Conservation (phyloP, 2,888 invertebrate genomes). For the Rutpela maculata region DNA sequence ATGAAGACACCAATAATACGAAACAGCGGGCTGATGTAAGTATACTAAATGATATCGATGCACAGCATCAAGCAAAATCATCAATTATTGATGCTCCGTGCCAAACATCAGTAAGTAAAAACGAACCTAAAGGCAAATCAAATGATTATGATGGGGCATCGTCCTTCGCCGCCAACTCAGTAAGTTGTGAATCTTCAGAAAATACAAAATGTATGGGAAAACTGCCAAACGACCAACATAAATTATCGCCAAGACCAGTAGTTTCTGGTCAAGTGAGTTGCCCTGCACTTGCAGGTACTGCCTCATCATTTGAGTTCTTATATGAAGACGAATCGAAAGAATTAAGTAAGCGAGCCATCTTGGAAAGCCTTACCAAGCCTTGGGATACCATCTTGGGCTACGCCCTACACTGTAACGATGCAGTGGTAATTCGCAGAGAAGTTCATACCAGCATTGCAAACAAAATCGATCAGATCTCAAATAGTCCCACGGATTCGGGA, state of each 20-base stretch:
- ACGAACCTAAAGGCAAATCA: neutral
- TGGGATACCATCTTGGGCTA: constrained; percentile 34
- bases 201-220: neutral
- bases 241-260: neutral
- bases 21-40: neutral
- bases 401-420: constrained; percentile 9
- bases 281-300: constrained; percentile 45
- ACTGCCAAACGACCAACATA: neutral
- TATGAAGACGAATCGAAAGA: constrained; percentile 49
- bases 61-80: neutral
- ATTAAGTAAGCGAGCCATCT: constrained; percentile 25
- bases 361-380: constrained; percentile 44
- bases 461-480: constrained; percentile 22
- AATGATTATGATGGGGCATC: neutral
- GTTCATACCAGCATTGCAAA: neutral
- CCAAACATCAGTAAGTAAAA: neutral
- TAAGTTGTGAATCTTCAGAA: neutral
- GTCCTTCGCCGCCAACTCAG: neutral
- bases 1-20: neutral
- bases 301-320: constrained; percentile 51
- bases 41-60: neutral
- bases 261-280: constrained; percentile 48
- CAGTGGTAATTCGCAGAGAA: neutral
- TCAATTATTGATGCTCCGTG: too few species aligned
- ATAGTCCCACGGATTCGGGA: constrained; percentile 50